phyloP scores from a whole-genome alignment of 2,797 vertebrate genomes.

The Syncerus caffer region DNA sequence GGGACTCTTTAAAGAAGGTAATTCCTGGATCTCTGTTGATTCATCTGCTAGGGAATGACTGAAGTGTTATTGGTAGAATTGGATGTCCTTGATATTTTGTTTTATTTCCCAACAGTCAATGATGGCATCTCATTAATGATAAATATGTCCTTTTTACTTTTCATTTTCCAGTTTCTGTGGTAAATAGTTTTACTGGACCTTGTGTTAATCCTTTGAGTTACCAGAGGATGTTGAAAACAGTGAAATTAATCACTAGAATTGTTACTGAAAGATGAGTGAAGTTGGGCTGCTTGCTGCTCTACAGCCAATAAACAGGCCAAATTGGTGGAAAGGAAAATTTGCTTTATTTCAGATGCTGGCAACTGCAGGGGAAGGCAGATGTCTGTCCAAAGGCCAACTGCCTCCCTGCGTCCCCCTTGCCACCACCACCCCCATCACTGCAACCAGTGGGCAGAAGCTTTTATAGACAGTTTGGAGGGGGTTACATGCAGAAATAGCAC shows the following conservation, averaged over 20 bases:
- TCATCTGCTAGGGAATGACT: neutral
- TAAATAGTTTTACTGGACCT: neutral
- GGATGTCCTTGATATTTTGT: neutral
- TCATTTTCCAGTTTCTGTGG: neutral
- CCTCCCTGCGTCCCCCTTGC: fast-evolving
- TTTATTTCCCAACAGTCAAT: neutral
- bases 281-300: neutral
- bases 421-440: neutral
- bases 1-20: neutral
- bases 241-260: neutral
- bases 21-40: neutral
- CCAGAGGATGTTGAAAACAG: neutral
- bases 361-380: neutral
- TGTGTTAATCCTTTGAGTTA: neutral
- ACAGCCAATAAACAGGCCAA: neutral
- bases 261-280: neutral
- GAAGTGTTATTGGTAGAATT: neutral
- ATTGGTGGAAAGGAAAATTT: neutral
- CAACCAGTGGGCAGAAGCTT: neutral
- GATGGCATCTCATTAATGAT: neutral
- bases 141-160: neutral
- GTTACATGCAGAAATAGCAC: neutral
- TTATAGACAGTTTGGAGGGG: neutral
- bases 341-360: neutral
- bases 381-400: neutral